Base-by-base conservation (phyloP, 2,888 invertebrate species). In the Epirrhoe tristata region DNA sequence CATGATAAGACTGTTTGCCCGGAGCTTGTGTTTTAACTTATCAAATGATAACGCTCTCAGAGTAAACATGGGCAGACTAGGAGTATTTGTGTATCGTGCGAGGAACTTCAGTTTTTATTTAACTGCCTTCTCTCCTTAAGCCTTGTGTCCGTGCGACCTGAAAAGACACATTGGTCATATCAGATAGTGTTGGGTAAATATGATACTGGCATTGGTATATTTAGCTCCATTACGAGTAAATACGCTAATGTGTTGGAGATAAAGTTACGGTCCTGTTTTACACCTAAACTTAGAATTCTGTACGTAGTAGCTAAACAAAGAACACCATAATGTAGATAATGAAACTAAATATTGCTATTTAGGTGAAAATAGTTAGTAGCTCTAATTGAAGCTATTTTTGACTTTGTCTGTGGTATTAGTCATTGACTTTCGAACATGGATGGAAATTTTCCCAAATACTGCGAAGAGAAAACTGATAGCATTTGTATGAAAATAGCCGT, bases 1-100 rank as follows among this genome's bases (percentile, higher is more conserved):
- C 92, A 92, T 91, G 93, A 93, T 93, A 93, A 92, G 83, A 80
- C 71, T 93, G 92, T 93, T 93, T 93, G 84, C 80, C 70, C 78
- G 79, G 72, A 90, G 92, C 91, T 93, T 93, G 91, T 93, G 90
- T 90, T 93, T 85, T 82, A 90, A 92, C 91, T 91, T 93, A 93
- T 93, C 93, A 91, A 86, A 83, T 84, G 93, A 93, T 93, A 93
- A 93, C 88, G 86, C 84, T 82, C 80, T 76, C 78, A 82, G 85
- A 82, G 89, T 81, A 93, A 93, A 93, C 93, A 93, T 90, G 86
- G 83, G 85, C 91, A 83, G 89, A 83, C 87, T 89, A 81, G 81
- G 84, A 88, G 85, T 93, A 93, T 93, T 93, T 93, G 90, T 85
- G 88, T 86, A 83, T 86, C 83, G 89, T 85, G 86, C 87, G 85